A percentile compares a stretch with the other conserved stretches of the same genome.
Conservation (phyloP, 1,140 invertebrate species). For the Brachionus rotundiformis region DNA sequence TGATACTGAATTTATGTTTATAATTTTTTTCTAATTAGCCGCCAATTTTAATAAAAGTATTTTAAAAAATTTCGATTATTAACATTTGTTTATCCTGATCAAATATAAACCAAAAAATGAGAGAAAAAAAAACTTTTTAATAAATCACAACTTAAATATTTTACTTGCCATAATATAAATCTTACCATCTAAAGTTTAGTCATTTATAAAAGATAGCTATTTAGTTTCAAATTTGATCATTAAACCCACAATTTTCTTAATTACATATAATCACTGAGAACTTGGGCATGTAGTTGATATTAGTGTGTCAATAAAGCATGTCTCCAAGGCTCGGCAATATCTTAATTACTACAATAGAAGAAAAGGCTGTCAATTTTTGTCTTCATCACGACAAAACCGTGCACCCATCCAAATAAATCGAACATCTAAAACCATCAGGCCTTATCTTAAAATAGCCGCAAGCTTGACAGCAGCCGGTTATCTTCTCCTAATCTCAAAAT, state of each 20-base stretch:
- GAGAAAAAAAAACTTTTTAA: not conserved
- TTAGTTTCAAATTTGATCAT: not conserved
- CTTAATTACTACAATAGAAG: not conserved
- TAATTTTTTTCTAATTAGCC: no score
- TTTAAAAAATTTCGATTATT: no score
- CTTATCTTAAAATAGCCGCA: not conserved
- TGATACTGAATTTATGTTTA: no score
- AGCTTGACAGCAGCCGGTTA: slow-evolving; percentile 2
- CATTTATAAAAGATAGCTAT: not conserved
- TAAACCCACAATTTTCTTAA: slow-evolving; percentile 12
- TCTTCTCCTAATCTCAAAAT: not conserved
- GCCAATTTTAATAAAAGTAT: no score
- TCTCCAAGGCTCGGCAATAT: slow-evolving; percentile 9
- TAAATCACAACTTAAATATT: not conserved
- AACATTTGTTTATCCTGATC: no score
- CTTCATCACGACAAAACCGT: not conserved
- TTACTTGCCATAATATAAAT: not conserved
- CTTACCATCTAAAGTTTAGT: not conserved
- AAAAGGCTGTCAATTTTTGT: not conserved
- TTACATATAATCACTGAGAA: not conserved
- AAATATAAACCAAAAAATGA: not conserved
- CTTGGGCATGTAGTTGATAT: not conserved
- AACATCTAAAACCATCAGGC: not conserved
- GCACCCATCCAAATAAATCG: not conserved
- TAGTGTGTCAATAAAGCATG: not conserved